These are phyloP conservation scores for Brotula barbata DNA, from an alignment of 2,797 vertebrate genomes.

Conservation along the genomic window DNA sequence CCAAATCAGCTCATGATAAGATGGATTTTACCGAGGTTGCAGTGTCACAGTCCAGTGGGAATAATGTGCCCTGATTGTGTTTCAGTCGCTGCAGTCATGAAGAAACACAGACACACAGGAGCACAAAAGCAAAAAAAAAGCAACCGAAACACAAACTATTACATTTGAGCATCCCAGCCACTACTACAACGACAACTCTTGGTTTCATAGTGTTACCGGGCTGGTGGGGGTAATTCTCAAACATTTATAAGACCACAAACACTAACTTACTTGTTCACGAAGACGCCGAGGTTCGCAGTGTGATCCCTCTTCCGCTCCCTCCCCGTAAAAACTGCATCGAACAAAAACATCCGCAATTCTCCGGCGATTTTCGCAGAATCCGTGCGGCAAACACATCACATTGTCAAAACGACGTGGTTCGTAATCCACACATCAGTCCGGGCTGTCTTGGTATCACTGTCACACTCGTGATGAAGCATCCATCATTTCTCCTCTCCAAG, in stretches of 20 bases:
- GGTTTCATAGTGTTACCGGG: too few species aligned
- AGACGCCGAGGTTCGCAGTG: conserved; percentile 53
- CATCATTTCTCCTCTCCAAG: conserved; percentile 53
- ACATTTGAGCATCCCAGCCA: conserved; percentile 21
- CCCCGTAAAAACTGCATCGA: conserved; percentile 70
- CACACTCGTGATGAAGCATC: conserved; percentile 55
- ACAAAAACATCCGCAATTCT: conserved; percentile 88
- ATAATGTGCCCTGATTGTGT: conserved; percentile 11
- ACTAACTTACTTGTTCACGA: conserved; percentile 77
- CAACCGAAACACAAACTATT: background rate
- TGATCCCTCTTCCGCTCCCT: conserved; percentile 62
- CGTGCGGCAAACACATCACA: conserved; percentile 69
- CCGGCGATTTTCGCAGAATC: conserved; percentile 80
- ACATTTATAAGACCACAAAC: conserved; percentile 25
- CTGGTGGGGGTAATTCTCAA: conserved; percentile 3
- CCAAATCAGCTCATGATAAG: conserved; percentile 45
- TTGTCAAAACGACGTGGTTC: conserved; percentile 57
- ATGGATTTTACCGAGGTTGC: conserved; percentile 38
- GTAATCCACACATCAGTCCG: conserved; percentile 74
- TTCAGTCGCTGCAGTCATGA: conserved; percentile 3
- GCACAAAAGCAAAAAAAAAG: background rate
- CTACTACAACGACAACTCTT: too few species aligned
- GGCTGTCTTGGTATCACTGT: conserved; percentile 49
- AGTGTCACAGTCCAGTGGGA: conserved; percentile 21
- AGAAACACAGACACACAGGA: too few species aligned